These are phyloP conservation scores for Patella vulgata DNA, from an alignment of 1,140 invertebrate species.

Conservation along the genomic window DNA sequence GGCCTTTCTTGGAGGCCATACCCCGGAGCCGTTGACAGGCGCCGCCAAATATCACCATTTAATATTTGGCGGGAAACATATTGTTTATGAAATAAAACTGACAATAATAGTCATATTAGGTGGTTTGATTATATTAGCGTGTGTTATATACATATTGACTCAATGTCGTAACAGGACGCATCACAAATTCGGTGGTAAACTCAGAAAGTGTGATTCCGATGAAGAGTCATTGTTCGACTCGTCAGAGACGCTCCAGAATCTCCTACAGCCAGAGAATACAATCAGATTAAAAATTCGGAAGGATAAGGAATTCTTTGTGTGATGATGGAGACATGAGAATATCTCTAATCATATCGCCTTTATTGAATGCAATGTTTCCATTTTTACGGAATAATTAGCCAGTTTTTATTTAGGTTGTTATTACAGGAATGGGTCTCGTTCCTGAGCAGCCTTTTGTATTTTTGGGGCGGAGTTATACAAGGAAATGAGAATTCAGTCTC, in stretches of 20 bases:
- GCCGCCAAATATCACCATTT: constrained; percentile 32
- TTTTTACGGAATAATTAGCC: too few relatives aligned
- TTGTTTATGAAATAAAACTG: constrained; percentile 44
- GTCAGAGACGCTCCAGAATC: constrained; percentile 28
- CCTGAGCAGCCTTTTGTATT: too few relatives aligned
- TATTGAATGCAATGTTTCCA: too few relatives aligned
- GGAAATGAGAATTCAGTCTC: too few relatives aligned
- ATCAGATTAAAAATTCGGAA: constrained; percentile 26
- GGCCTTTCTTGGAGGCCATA: neutral
- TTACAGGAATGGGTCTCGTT: too few relatives aligned
- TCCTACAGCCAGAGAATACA: constrained; percentile 23
- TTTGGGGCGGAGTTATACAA: too few relatives aligned
- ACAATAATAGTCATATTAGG: constrained; percentile 38
- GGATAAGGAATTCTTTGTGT: constrained; percentile 32
- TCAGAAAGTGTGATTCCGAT: constrained; percentile 14
- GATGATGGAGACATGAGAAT: too few relatives aligned
- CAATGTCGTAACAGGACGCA: constrained; percentile 25
- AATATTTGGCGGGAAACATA: constrained; percentile 33
- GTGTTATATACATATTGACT: constrained; percentile 35
- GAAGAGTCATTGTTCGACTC: constrained; percentile 23
- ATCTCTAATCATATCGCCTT: too few relatives aligned
- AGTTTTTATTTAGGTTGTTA: too few relatives aligned
- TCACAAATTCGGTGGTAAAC: neutral
- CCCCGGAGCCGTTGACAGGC: constrained; percentile 6
- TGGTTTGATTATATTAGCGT: constrained; percentile 30